Base-by-base conservation (phyloP, 2,797 vertebrate species). In the Anabas testudineus region DNA sequence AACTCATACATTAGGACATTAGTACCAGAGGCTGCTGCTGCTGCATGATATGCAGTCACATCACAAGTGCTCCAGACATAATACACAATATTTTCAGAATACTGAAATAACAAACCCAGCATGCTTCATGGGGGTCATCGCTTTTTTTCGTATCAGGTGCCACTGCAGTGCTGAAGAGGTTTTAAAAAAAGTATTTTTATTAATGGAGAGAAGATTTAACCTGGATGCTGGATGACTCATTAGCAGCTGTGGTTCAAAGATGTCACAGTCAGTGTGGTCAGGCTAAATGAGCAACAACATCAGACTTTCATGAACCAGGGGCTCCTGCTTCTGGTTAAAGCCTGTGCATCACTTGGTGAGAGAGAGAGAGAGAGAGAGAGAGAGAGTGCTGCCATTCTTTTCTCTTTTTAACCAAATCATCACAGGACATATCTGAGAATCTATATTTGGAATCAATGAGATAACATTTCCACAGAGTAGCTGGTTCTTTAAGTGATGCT, bases 21-120 rank as follows among this genome's bases (percentile, higher is more conserved):
- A 60, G 34, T 76, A 66, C 68, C 55, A 0, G n/a, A 48, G 55
- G 47, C 28, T 47, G 43, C 52, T 67, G 56, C 28, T 72, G 61
- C 47, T n/a, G n/a, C n/a, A n/a, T 59, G 49, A 72, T 57, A 12
- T 72, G 57, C 60, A 78, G 81, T 67, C 68, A 79, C 47, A 54
- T 74, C 32, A 54, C 45, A 68, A 65, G 2, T 7, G 43, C 71
- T 67, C 14, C 19, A 32, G 57, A 48, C 41, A 9, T 58, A n/a
- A n/a, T n/a, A n/a, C n/a, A n/a, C 71, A 73, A 72, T 73, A 72
- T 58, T 52, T 48, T 76, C 42, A 52, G 30, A 42, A 55, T 28
- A 2, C 32, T 46, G 10, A 21, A 30, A 41, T 37, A 12, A 4
- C 12, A 21, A 60, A 56, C n/a, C n/a, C 67, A 46, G 34, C 37